Evolutionary conservation across 2,113 vertebrate species (phyloP), one percentile per base, ranked within the genome.

Genomic region (Menidia beryllina): DNA sequence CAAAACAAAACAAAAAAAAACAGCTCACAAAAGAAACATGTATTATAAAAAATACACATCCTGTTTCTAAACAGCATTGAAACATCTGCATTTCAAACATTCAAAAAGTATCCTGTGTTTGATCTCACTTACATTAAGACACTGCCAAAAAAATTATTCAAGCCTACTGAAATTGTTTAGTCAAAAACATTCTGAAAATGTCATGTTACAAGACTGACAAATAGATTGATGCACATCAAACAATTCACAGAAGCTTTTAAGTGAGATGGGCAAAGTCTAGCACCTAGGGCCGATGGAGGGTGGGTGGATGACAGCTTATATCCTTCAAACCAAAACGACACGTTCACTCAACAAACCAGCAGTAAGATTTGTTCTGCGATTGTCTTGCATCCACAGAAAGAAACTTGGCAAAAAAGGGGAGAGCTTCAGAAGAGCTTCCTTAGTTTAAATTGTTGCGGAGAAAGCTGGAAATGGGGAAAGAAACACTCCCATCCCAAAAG

Each of bases 301-400:
- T 20, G 43, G 63, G 5, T 30, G 59, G 24, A 34, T 1, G 36
- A 54, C 64, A 82, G 75, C 19, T 27, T 77, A 72, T 61, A 77
- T 83, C 77, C 73, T 87, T 84, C 82, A 82, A 86, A 83, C 62
- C 77, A 86, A 78, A 60, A 76, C 72, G 81, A 81, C 52, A 51
- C 76, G 78, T 82, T 86, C 72, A 84, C 79, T 87, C 87, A 84
- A 82, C 83, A 83, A 90, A 86, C 84, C 82, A 87, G 82, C 66
- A 58, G 55, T 69, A 73, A 79, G 59, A 82, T 86, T 84, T 84
- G 82, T 85, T 78, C 81, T 91, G 86, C 52, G 87, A 93, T 93
- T 91, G 88, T 90, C 91, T 91, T 86, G 86, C 86, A 77, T 89
- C 82, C 83, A 92, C 82, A 82, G 69, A 84, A 87, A 89, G 56